Base-by-base conservation (phyloP, 2,888 invertebrate genomes). In the Perizoma affinitatum region DNA sequence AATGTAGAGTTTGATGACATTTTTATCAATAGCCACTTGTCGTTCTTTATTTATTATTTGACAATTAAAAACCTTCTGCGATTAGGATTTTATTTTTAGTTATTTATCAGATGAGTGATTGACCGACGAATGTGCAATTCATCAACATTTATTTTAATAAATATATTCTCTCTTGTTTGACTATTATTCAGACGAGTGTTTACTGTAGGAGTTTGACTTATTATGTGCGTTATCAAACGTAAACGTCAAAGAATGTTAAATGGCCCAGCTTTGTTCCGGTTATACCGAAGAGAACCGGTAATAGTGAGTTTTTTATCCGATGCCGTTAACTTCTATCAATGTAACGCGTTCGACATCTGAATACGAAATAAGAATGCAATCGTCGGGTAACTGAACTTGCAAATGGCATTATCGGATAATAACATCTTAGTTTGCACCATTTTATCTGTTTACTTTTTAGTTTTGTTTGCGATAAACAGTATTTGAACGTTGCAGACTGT, bases 261-360 rank as follows among this genome's bases (percentile, higher is more conserved):
- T 75, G 77, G 75, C 71, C 69, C 74, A 81, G 75, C 78, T 79
- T 81, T 67, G 78, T 83, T 81, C 83, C 77, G 82, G 81, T 81
- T 75, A 70, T 75, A 82, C 85, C 74, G 75, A 80, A 76, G 73
- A 67, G 66, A 79, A 82, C 78, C 76, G 71, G 83, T 81, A 75
- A 74, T 69, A 66, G 74, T 74, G 69, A 76, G 81, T 87, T 86
- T 87, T 84, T 87, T 86, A 82, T 76, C 68, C 68, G 69, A 69
- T 78, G 76, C 86, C 83, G 83, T 83, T 86, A 80, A 78, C 76
- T 79, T 72, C 76, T 75, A 79, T 79, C 79, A 76, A 83, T 79
- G 77, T 69, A 74, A 76, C 73, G 71, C 72, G 77, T 73, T 71
- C 74, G 78, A 82, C 78, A 80, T 83, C 83, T 83, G 79, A 84